Base-by-base conservation (phyloP, 2,113 vertebrate genomes). In the Malurus melanocephalus region DNA sequence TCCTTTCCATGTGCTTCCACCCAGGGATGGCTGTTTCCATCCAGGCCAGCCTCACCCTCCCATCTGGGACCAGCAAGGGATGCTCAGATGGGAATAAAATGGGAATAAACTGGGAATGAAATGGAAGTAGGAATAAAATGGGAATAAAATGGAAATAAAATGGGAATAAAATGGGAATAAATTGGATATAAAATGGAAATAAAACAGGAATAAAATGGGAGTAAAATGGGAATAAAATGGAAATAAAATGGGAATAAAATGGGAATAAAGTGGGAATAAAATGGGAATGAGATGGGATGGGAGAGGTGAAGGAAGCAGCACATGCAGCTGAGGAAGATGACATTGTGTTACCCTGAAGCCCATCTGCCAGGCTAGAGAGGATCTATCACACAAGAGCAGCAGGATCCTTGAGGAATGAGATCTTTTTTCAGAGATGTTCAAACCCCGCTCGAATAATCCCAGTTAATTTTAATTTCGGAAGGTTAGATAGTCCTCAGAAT, bases 401-500 rank as follows among this genome's bases (percentile, higher is more conserved):
- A 80, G 80, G 74, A 84, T 81, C 80, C 74, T 88, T 92, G 77
- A 86, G 62, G 87, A 85, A 56, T 59, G 2, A 72, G 21, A 27
- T n/a, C 8, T 40, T 73, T 52, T 81, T 88, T 75, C 61, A 74
- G 64, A 68, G 85, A 61, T 46, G 23, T 65, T 87, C 79, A 88
- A 89, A 33, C 43, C 66, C 52, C 2, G 6, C 26, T 87, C 66
- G 57, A 88, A 93, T 95, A 94, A 94, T 92, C 88, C 86, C 88
- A 85, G 76, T 89, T 89, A 86, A 90, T 95, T 96, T 94, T 88
- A 65, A 86, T 91, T 95, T 89, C 13, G 11, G 80, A 93, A 93
- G 90, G 92, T 94, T 93, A 92, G 73, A 81, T 75, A 86, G 81
- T 88, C 77, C 92, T 94, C 82, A 68, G 86, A 81, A 90, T 83